These are phyloP conservation scores for Perizoma affinitatum DNA, from an alignment of 2,888 invertebrate species.

Conservation along the genomic window DNA sequence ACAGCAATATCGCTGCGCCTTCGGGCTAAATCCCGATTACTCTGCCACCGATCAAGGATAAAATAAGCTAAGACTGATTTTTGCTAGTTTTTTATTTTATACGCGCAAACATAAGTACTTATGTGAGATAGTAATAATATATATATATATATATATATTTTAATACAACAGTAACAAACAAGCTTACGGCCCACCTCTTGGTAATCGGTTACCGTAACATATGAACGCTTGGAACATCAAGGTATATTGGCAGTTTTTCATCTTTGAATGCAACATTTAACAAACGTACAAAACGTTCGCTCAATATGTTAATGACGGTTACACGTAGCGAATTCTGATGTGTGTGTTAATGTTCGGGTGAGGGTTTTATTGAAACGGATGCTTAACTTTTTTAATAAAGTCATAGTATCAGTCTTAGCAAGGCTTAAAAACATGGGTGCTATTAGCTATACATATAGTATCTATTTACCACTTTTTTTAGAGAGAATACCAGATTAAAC, in stretches of 20 bases:
- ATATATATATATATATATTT: too few species aligned
- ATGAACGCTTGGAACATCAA: too few species aligned
- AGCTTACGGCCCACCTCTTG: too few species aligned
- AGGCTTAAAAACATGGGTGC: neutral
- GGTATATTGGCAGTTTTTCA: neutral
- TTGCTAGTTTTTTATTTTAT: neutral
- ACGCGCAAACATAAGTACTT: too few species aligned
- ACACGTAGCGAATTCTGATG: constrained; percentile 64
- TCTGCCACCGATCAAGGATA: constrained; percentile 18
- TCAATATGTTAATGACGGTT: constrained; percentile 76
- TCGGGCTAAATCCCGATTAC: constrained; percentile 55
- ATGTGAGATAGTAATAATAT: too few species aligned
- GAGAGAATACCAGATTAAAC: too few species aligned
- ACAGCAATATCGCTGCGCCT: constrained; percentile 80
- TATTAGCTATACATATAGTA: too few species aligned
- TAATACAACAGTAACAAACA: too few species aligned
- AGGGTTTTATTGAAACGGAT: constrained; percentile 55
- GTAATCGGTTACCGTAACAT: too few species aligned
- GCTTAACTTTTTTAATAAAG: constrained; percentile 44
- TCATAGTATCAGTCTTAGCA: neutral
- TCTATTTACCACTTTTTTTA: too few species aligned
- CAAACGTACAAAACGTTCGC: constrained; percentile 43
- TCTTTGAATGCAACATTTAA: constrained; percentile 20
- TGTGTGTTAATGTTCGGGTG: constrained; percentile 58
- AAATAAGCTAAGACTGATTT: neutral